A percentile compares a stretch with the other conserved stretches of the same genome.
Conservation (phyloP, 2,113 vertebrate genomes). For the Takifugu flavidus region DNA sequence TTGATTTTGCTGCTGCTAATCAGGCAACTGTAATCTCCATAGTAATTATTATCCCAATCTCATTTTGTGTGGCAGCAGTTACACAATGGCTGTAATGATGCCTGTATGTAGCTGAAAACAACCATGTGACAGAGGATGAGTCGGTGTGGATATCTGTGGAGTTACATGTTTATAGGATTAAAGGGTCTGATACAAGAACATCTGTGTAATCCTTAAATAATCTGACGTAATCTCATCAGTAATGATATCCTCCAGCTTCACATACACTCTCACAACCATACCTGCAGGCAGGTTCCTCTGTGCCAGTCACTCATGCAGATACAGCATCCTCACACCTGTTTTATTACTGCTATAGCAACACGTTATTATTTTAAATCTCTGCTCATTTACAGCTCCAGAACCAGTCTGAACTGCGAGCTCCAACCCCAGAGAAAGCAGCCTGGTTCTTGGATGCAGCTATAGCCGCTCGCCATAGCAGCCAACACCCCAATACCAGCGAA, state of each 20-base stretch:
- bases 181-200: slow-evolving; percentile 56
- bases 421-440: slow-evolving; percentile 92
- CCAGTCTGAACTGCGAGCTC: slow-evolving; percentile 93
- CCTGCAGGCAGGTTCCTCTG: slow-evolving; percentile 31
- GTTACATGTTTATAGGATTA: slow-evolving; percentile 66
- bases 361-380: not conserved
- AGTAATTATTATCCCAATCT: not conserved
- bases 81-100: not conserved
- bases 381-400: slow-evolving; percentile 86
- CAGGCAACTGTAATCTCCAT: not conserved
- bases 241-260: slow-evolving; percentile 58
- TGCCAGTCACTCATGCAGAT: slow-evolving; percentile 8
- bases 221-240: slow-evolving; percentile 72
- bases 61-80: not conserved
- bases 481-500: slow-evolving; percentile 79
- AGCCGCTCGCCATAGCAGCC: slow-evolving; percentile 84
- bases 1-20: too few relatives aligned
- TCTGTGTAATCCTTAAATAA: slow-evolving; percentile 71
- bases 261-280: slow-evolving; percentile 3
- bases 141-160: slow-evolving; percentile 6
- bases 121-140: not conserved
- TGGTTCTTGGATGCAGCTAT: slow-evolving; percentile 95
- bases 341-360: too few relatives aligned
- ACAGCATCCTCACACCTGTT: not conserved
- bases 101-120: not conserved